These are phyloP conservation scores for Scaptomyza reducta DNA, from an alignment of 2,888 invertebrate genomes.

Conservation along the genomic window DNA sequence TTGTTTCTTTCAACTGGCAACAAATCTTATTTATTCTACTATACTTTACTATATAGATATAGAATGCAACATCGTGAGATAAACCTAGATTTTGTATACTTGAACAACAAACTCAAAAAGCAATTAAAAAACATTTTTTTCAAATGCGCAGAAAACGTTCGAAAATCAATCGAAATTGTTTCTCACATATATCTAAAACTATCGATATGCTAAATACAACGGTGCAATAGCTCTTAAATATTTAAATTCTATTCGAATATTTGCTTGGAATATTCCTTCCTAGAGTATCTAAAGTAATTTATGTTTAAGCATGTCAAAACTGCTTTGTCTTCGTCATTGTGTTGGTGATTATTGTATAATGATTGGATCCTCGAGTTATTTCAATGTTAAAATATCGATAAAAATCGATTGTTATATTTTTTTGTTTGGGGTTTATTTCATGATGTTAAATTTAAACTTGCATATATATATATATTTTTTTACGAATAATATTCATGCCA, in stretches of 20 bases:
- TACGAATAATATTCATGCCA: slow-evolving; percentile 38
- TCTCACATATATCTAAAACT: too few species aligned
- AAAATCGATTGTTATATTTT: background rate
- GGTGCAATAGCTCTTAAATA: background rate
- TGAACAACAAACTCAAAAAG: too few species aligned
- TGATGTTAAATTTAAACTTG: slow-evolving; percentile 13
- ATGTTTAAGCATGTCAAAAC: too few species aligned
- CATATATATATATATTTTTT: slow-evolving; percentile 30
- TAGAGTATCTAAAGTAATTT: background rate
- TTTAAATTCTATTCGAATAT: background rate
- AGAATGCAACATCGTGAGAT: slow-evolving; percentile 1
- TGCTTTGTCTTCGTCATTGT: background rate
- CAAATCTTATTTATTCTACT: slow-evolving; percentile 29
- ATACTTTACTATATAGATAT: background rate
- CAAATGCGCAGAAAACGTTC: too few species aligned
- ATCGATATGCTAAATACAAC: too few species aligned
- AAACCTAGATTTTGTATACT: background rate
- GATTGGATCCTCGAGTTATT: background rate
- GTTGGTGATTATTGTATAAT: slow-evolving; percentile 1
- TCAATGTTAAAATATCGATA: background rate
- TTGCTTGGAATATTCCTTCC: background rate
- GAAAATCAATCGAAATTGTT: too few species aligned
- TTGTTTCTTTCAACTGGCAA: slow-evolving; percentile 27
- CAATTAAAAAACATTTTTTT: too few species aligned
- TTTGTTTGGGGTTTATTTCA: slow-evolving; percentile 26